Evolutionary conservation across 37 sponge, comb jelly and placozoan species (phyloP), one percentile per base, ranked within the genome.

Genomic region (Spongilla lacustris): DNA sequence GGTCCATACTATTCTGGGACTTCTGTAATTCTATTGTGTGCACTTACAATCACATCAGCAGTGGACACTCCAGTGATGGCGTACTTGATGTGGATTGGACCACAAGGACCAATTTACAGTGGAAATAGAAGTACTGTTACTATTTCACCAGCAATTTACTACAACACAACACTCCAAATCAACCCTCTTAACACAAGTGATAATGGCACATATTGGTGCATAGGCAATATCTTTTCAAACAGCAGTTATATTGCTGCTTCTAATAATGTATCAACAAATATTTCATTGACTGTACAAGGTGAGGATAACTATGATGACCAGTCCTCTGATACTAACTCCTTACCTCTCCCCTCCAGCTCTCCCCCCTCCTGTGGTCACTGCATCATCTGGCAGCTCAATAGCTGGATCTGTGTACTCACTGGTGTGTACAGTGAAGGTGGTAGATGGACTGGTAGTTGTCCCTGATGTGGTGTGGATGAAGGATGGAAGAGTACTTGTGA

Each of bases 351-450:
- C 58, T 58, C 58, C 58, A 58, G 58, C 58, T 14, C 58, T 58
- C 58, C 58, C 58, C 11, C 58, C 58, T 58, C 58, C 58, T 58
- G 58, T 58, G 58, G 21, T 58, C 58, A 58, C 58, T 17, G 21
- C 58, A 58, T 58, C 58, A 58, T 58, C 58, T 58, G 58, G 58
- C 58, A 58, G 58, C 58, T 19, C 58, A 58, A 58, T 58, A 58
- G 83, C 88, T 82, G 88, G 88, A 32, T 46, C n/a, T 31, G 17
- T 71, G 68, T 82, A 50, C 77, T 50, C 88, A 17, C 71, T 77
- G 31, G 80, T 38, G 17, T 88, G 88, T 46, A 83, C 26, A 50
- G 75, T 38, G 12, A 35, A 74, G 1, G 81, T 75, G 21, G 33
- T 74, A 14, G 81, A n/a, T 12, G 13, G 67, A 41, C 46, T 87